Conservation (phyloP, 2,113 vertebrate species). For the Ciconia boyciana region DNA sequence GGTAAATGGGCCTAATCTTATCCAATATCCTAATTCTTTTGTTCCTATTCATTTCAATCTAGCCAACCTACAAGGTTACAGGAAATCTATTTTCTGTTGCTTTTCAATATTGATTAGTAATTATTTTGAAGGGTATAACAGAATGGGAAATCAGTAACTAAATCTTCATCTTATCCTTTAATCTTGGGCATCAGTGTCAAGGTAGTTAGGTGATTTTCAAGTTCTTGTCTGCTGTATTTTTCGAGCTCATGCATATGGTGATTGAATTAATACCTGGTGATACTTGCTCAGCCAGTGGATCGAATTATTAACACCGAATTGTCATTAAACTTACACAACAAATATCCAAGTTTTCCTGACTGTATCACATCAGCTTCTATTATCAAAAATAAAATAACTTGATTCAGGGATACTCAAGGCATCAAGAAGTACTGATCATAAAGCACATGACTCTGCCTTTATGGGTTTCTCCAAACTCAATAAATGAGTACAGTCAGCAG, state of each 20-base stretch:
- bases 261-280: background rate
- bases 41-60: conserved; percentile 2
- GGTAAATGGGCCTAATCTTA: background rate
- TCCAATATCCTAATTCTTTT: background rate
- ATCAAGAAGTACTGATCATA: background rate
- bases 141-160: background rate
- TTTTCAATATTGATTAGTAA: conserved; percentile 11
- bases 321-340: background rate
- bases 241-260: background rate
- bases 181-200: background rate
- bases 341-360: background rate
- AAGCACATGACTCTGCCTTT: background rate
- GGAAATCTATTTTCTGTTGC: conserved; percentile 16
- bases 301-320: background rate
- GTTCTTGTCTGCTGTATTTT: background rate
- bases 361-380: background rate
- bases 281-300: background rate
- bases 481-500: background rate
- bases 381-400: background rate
- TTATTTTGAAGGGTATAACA: background rate
- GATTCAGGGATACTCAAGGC: background rate
- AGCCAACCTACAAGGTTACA: background rate
- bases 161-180: background rate
- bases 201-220: background rate
- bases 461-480: background rate